A percentile compares a stretch with the other conserved stretches of the same genome.
Evolutionary conservation across 2,888 invertebrate species (phyloP).

Genomic region (Scaptomyza parva): DNA sequence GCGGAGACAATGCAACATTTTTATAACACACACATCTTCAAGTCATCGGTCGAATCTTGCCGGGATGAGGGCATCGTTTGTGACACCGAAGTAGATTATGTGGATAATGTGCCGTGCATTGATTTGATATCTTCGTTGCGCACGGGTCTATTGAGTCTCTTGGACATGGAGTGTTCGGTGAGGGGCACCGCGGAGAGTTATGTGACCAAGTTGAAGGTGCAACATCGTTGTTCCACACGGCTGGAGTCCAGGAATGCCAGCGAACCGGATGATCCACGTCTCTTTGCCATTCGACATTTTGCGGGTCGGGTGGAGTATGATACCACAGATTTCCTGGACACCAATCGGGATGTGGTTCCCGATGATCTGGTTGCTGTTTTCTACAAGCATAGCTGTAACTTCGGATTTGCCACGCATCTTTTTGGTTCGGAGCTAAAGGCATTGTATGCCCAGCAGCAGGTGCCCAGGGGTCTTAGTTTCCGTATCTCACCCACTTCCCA

Average conservation of each 20-base stretch:
- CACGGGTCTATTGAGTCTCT: conserved; percentile 95
- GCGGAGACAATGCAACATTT: conserved; percentile 99
- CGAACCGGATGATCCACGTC: conserved; percentile 91
- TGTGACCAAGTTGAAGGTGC: conserved; percentile 91
- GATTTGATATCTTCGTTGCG: conserved; percentile 97
- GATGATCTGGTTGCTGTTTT: conserved; percentile 97
- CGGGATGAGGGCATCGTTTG: conserved; percentile 96
- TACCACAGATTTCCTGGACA: conserved; percentile 94
- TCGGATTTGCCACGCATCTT: conserved; percentile 98
- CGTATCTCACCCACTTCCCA: conserved; percentile 96
- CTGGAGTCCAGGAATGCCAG: conserved; percentile 90
- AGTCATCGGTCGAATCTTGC: conserved; percentile 96
- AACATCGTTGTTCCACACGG: conserved; percentile 93
- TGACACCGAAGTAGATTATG: conserved; percentile 96
- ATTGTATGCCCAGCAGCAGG: conserved; percentile 90
- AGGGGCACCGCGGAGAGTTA: conserved; percentile 92
- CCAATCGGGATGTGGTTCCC: conserved; percentile 96
- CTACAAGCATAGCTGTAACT: conserved; percentile 96
- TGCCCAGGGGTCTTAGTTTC: conserved; percentile 92
- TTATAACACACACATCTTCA: conserved; percentile 98
- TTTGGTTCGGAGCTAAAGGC: conserved; percentile 96
- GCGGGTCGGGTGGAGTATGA: conserved; percentile 94
- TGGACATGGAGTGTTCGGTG: conserved; percentile 96
- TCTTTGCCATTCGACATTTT: conserved; percentile 96
- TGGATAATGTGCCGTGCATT: conserved; percentile 97